Conservation (phyloP, 2,113 vertebrate genomes). For the Hassar affinis region DNA sequence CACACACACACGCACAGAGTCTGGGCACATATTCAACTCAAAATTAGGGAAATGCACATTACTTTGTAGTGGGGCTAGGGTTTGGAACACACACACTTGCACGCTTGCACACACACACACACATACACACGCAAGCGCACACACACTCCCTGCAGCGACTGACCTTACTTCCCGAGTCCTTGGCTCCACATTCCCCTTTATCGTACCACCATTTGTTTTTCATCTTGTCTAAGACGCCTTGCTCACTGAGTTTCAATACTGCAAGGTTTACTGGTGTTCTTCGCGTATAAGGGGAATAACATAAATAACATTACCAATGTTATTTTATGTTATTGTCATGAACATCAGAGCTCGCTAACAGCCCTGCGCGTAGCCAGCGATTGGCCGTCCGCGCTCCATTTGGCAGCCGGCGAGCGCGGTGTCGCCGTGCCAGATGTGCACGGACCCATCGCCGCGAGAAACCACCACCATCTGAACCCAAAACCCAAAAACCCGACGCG, state of each 20-base stretch:
- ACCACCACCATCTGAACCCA: constrained; percentile 83
- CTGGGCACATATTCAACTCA: constrained; percentile 10
- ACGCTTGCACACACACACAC: constrained; percentile 28
- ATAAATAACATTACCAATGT: constrained; percentile 64
- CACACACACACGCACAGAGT: constrained; percentile 1
- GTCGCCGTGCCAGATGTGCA: constrained; percentile 93
- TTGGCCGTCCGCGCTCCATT: constrained; percentile 87
- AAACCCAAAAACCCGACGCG: not conserved
- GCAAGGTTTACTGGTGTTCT: constrained; percentile 99
- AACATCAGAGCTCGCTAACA: constrained; percentile 52
- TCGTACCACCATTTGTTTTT: constrained; percentile 99
- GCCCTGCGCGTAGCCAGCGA: constrained; percentile 71
- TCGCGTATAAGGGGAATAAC: constrained; percentile 66
- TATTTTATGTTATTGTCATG: constrained; percentile 63
- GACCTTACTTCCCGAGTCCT: constrained; percentile 99
- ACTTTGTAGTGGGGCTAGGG: constrained; percentile 23
- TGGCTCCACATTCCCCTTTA: constrained; percentile 99
- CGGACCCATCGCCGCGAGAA: constrained; percentile 90
- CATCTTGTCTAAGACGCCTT: constrained; percentile 99
- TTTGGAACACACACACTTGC: constrained; percentile 9
- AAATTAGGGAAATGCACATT: constrained; percentile 7
- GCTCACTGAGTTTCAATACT: constrained; percentile 99
- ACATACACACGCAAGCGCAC: constrained; percentile 32
- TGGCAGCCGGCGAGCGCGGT: constrained; percentile 82
- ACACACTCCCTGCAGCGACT: constrained; percentile 84